A percentile compares a stretch with the other conserved stretches of the same genome.
phyloP scores from a whole-genome alignment of 2,888 invertebrate genomes.

The Cephonodes hylas region DNA sequence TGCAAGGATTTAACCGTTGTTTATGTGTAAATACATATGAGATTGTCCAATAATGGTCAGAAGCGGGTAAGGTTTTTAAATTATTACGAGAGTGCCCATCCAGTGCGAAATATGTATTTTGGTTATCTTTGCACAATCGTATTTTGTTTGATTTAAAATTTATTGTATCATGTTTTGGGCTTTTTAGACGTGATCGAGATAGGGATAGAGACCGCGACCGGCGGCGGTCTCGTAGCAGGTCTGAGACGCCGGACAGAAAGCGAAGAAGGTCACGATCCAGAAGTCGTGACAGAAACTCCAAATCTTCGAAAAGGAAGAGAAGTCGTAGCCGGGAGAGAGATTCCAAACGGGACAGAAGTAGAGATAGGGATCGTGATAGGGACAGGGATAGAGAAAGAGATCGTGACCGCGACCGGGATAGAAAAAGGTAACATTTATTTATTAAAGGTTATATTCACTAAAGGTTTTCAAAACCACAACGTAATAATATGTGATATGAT shows the following conservation, averaged over 20 bases:
- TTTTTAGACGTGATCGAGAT: conserved; percentile 66
- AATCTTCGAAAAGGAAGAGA: conserved; percentile 82
- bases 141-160: not conserved
- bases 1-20: conserved; percentile 20
- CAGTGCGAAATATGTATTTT: not conserved
- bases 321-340: conserved; percentile 85
- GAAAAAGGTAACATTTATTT: conserved; percentile 62
- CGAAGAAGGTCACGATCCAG: conserved; percentile 80
- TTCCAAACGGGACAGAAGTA: conserved; percentile 77
- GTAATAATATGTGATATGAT: too few species aligned
- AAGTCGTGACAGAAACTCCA: conserved; percentile 81
- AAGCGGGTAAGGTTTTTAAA: conserved; percentile 59
- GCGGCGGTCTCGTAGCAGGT: conserved; percentile 82
- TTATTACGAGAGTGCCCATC: not conserved
- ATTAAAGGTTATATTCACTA: too few species aligned
- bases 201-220: conserved; percentile 73
- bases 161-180: conserved; percentile 2
- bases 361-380: conserved; percentile 63
- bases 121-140: not conserved
- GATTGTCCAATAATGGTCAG: conserved; percentile 50
- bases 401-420: conserved; percentile 46
- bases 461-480: too few species aligned
- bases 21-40: not conserved
- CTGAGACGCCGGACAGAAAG: conserved; percentile 80
- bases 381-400: conserved; percentile 44